Conservation (phyloP, 2,113 vertebrate species). For the Meles meles region DNA sequence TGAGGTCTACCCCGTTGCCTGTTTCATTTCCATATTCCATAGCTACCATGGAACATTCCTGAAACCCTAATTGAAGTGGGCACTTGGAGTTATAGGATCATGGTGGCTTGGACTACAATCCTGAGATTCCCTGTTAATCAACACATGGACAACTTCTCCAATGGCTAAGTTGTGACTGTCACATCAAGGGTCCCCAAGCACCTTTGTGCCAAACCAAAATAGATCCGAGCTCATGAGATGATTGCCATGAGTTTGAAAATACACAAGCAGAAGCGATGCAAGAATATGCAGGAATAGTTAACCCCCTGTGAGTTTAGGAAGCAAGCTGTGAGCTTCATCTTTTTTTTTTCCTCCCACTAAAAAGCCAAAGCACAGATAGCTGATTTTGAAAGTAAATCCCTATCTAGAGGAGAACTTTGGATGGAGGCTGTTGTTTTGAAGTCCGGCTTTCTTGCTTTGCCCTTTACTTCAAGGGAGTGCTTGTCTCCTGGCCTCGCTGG, state of each 20-base stretch:
- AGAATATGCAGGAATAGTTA: neutral
- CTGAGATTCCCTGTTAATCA: neutral
- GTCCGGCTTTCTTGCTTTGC: neutral
- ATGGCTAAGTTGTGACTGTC: neutral
- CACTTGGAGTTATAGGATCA: neutral
- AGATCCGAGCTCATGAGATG: neutral
- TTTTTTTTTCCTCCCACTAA: neutral
- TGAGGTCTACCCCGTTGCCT: neutral
- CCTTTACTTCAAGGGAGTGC: neutral
- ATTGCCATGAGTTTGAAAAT: neutral
- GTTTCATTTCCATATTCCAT: neutral
- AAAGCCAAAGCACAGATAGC: neutral
- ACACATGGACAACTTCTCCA: neutral
- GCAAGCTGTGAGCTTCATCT: neutral
- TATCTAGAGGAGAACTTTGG: neutral
- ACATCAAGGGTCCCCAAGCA: neutral
- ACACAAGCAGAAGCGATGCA: neutral
- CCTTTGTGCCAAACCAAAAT: neutral
- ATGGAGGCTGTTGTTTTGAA: neutral
- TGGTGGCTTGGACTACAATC: neutral
- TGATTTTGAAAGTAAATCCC: neutral
- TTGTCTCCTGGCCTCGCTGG: neutral
- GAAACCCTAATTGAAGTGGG: neutral
- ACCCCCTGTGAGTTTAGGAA: neutral
- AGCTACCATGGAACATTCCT: neutral